Evolutionary conservation across 2,113 vertebrate species (phyloP), one percentile per base, ranked within the genome.

Genomic region (Nothobranchius furzeri): DNA sequence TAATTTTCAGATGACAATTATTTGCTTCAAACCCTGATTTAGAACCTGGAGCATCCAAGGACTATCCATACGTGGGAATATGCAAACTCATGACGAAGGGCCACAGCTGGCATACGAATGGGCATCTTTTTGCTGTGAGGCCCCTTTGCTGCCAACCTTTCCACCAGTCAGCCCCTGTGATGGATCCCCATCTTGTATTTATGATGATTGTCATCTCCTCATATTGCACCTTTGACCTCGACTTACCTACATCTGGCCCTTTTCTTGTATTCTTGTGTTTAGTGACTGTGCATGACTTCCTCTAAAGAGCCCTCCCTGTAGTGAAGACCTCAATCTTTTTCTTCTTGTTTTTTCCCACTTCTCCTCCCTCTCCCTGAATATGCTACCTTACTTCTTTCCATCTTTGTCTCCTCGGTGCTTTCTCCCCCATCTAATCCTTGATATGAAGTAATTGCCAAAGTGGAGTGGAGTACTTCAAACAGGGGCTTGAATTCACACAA

Each of bases 401-500:
- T 75, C 77, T 64, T 60, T 78, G 71, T 72, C 77, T 77, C 63
- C 63, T 79, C 56, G 66, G 68, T 84, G 81, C 81, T 71, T 78
- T 87, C 69, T 87, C 75, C 68, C 54, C 78, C 83, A 88, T 90
- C 76, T 92, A 92, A 91, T 91, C 89, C 91, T 85, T 91, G 83
- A 92, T 90, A 91, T 86, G 90, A 92, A 89, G 85, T 91, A 91
- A 90, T 90, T 92, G 89, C 84, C 84, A 78, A 75, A 87, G 75
- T 82, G 75, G 77, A 90, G 90, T 72, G 73, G 73, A 83, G 82
- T 84, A 89, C 90, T 90, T 91, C 90, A 91, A 91, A 92, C 78
- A 87, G 87, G 63, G 81, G 68, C 73, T 83, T 73, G 82, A 87
- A 85, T 88, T 54, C 86, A 78, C 75, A 45, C 43, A 12, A 9